These are phyloP conservation scores for Pheosia gnoma DNA, from an alignment of 2,888 invertebrate genomes.

Conservation along the genomic window DNA sequence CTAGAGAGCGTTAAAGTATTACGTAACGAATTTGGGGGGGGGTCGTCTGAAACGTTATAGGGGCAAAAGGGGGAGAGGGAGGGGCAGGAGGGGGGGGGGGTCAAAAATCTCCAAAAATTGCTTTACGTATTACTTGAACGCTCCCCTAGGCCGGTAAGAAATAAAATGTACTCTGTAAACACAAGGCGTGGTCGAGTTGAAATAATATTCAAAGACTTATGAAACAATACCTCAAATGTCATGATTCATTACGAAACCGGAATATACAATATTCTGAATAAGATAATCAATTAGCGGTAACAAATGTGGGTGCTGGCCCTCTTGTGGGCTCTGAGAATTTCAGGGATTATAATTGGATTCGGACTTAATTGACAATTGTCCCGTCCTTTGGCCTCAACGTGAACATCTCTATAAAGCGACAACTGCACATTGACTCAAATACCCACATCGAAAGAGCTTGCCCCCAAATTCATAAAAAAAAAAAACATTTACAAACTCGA, in stretches of 20 bases:
- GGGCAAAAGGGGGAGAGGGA: too few relatives aligned
- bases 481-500: too few relatives aligned
- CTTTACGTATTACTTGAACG: too few relatives aligned
- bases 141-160: too few relatives aligned
- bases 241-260: slow-evolving; percentile 20
- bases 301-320: slow-evolving; percentile 33
- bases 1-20: too few relatives aligned
- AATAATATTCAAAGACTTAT: not conserved
- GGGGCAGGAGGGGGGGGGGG: too few relatives aligned
- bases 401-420: not conserved
- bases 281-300: slow-evolving; percentile 23
- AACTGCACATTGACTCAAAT: not conserved
- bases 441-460: not conserved
- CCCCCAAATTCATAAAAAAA: too few relatives aligned
- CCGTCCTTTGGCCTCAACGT: not conserved
- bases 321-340: slow-evolving; percentile 44
- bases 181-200: too few relatives aligned
- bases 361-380: slow-evolving; percentile 31
- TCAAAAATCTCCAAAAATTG: too few relatives aligned
- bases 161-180: too few relatives aligned
- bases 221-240: slow-evolving; percentile 7
- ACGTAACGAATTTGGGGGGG: too few relatives aligned
- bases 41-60: too few relatives aligned
- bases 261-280: slow-evolving; percentile 7
- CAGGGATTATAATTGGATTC: slow-evolving; percentile 57